Conservation (phyloP, 2,113 vertebrate species). For the Nestor notabilis region DNA sequence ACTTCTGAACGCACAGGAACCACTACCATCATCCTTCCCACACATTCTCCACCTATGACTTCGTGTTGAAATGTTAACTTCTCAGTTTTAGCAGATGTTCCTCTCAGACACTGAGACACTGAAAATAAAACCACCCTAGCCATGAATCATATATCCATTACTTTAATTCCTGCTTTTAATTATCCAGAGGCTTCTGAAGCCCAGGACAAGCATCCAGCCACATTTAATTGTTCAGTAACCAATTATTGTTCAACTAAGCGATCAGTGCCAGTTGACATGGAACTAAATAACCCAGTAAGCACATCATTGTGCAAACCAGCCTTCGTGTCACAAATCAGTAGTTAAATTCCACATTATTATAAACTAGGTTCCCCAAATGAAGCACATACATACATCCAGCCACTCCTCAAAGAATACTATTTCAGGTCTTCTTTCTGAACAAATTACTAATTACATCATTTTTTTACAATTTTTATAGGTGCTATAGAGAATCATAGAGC, state of each 20-base stretch:
- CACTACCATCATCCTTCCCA: background rate
- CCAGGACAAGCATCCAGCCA: background rate
- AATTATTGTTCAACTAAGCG: background rate
- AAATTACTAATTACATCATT: background rate
- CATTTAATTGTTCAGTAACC: background rate
- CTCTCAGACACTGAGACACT: background rate
- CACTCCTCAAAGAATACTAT: background rate
- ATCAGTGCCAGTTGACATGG: background rate
- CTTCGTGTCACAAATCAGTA: background rate
- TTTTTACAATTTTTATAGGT: background rate
- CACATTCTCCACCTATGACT: background rate
- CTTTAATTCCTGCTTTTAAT: background rate
- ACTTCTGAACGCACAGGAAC: background rate
- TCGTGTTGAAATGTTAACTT: background rate
- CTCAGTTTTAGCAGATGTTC: background rate
- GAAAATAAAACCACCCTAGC: background rate
- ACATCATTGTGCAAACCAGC: background rate
- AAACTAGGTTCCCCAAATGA: background rate
- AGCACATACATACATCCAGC: background rate
- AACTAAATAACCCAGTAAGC: background rate
- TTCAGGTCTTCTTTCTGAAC: background rate
- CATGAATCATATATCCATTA: background rate
- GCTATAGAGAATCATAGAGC: background rate
- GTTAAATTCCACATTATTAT: background rate
- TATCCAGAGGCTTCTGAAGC: background rate